Percentiles rank a stretch among this genome's conserved stretches.
Conservation (phyloP, 23 tunicate species). For the Oikopleura vanhoeffeni region DNA sequence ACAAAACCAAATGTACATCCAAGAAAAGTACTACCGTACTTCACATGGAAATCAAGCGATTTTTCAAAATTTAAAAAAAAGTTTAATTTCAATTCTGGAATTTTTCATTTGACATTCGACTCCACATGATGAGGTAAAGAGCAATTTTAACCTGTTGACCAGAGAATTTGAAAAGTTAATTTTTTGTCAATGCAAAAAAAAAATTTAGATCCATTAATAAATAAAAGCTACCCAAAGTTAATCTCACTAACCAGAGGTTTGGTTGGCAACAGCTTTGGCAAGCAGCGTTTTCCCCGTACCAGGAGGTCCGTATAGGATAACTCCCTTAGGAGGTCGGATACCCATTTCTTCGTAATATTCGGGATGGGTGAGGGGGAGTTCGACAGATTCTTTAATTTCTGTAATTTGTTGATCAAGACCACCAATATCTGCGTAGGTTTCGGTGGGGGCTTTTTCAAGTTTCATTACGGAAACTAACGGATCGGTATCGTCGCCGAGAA, state of each 20-base stretch:
- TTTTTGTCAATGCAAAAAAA: too few relatives aligned
- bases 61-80: too few relatives aligned
- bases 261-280: conserved; percentile 95
- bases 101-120: too few relatives aligned
- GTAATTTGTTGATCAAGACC: conserved; percentile 90
- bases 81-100: too few relatives aligned
- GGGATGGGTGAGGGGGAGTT: conserved; percentile 89
- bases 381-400: conserved; percentile 97
- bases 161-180: too few relatives aligned
- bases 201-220: too few relatives aligned
- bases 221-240: too few relatives aligned
- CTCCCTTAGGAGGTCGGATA: conserved; percentile 93
- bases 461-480: conserved; percentile 96
- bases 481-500: conserved; percentile 89
- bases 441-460: conserved; percentile 94
- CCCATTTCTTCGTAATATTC: conserved; percentile 99
- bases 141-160: too few relatives aligned
- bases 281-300: conserved; percentile 98
- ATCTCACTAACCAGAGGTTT: conserved; percentile 75
- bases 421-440: conserved; percentile 96
- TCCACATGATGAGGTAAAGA: too few relatives aligned
- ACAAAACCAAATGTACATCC: too few relatives aligned
- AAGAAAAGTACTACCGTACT: too few relatives aligned
- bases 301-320: conserved; percentile 84
- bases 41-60: too few relatives aligned